Evolutionary conservation across 2,888 invertebrate genomes (phyloP), one percentile per base, ranked within the genome.

Genomic region (Drosophila atripex): DNA sequence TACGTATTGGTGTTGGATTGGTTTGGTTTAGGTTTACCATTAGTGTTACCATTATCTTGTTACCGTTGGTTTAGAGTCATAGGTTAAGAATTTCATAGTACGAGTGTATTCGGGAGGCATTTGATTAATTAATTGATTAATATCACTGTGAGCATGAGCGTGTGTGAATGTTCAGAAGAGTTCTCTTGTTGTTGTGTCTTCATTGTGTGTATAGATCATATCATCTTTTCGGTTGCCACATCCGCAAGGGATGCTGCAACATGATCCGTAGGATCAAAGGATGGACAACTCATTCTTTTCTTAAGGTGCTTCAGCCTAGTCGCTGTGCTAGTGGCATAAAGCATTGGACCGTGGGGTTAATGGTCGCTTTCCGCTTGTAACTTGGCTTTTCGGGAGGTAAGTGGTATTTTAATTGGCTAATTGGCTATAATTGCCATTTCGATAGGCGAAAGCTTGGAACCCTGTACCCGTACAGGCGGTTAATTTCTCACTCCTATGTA

Each of bases 81-180:
- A 71, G 73, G 82, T 86, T 84, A 84, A 86, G 66, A 82, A 76
- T 57, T 82, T 80, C 68, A 83, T 72, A 86, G 78, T 61, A 61
- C 59, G 21, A 61, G 58, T 80, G 58, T 80, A 73, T 74, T 86
- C 72, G 73, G 73, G 66, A 87, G 85, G 77, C 72, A 72, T 71
- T 76, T 80, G 52, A 63, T 71, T 65, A 71, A 64, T 72, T 53
- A 70, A 52, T 70, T 80, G 69, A 84, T 80, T 85, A 87, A 78
- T 85, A 77, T 83, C 80, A 87, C 83, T 86, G 91, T 92, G 92
- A 92, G 92, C 92, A 91, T 91, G 92, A 92, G 92, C 92, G 90
- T 92, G 92, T 92, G 92, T 92, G 92, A 92, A 91, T 92, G 92
- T 91, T 89, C 86, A 85, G 80, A 85, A 86, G 78, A 83, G 80